Evolutionary conservation across 2,888 invertebrate species (phyloP).

Genomic region (Monoplex corrugatus): DNA sequence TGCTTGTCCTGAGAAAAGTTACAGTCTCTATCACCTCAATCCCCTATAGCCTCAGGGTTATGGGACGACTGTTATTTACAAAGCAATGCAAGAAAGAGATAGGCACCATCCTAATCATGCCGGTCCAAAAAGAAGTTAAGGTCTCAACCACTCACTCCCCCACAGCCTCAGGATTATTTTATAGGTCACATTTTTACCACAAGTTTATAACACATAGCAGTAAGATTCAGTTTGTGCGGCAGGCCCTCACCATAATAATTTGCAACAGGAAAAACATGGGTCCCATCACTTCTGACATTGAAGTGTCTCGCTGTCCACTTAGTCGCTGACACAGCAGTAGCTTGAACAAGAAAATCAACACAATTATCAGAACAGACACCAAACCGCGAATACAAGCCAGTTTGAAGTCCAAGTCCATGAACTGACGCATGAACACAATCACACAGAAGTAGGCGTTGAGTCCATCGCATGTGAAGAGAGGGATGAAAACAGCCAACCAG

Average conservation of each 20-base stretch:
- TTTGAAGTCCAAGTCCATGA: slow-evolving; percentile 85
- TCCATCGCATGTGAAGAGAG: slow-evolving; percentile 95
- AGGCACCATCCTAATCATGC: neutral
- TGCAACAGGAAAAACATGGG: slow-evolving; percentile 95
- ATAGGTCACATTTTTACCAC: no score
- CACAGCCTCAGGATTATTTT: no score
- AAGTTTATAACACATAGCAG: no score
- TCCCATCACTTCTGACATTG: slow-evolving; percentile 95
- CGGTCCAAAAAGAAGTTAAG: neutral
- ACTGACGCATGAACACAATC: slow-evolving; percentile 96
- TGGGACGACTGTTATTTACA: neutral
- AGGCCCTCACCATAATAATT: slow-evolving; percentile 94
- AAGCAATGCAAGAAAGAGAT: neutral
- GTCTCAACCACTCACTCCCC: neutral
- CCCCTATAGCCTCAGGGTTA: no score
- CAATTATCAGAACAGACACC: slow-evolving; percentile 92
- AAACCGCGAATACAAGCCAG: slow-evolving; percentile 89
- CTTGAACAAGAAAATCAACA: slow-evolving; percentile 94
- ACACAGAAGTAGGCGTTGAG: slow-evolving; percentile 96
- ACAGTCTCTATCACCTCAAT: no score
- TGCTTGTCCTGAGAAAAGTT: no score
- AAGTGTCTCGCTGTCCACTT: slow-evolving; percentile 89
- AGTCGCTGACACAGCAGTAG: slow-evolving; percentile 94
- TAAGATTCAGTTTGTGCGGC: slow-evolving; percentile 87
- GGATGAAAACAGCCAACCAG: slow-evolving; percentile 95